Evolutionary conservation across 2,888 invertebrate species (phyloP).

Genomic region (Pyrrhosoma nymphula): DNA sequence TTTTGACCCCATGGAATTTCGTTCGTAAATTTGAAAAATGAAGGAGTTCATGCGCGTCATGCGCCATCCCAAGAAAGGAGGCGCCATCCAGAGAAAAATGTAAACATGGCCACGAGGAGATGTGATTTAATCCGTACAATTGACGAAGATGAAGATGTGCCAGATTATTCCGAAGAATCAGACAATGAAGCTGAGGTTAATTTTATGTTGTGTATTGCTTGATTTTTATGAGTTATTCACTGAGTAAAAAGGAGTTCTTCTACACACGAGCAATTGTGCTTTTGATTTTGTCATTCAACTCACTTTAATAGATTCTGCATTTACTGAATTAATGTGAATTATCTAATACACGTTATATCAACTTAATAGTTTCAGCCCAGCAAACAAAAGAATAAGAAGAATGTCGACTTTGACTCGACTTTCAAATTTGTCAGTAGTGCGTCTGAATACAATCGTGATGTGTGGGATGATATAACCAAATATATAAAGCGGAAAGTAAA

Average conservation of each 20-base stretch:
- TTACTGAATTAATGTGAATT: too few relatives aligned
- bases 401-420: slow-evolving; percentile 88
- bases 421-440: slow-evolving; percentile 90
- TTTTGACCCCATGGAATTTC: neutral
- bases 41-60: neutral
- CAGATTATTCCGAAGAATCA: slow-evolving; percentile 87
- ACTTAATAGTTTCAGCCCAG: slow-evolving; percentile 88
- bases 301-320: too few relatives aligned
- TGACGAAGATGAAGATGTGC: slow-evolving; percentile 89
- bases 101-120: slow-evolving; percentile 50
- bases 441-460: slow-evolving; percentile 89
- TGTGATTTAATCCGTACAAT: slow-evolving; percentile 89
- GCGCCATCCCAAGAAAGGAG: too few relatives aligned
- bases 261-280: neutral
- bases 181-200: slow-evolving; percentile 89
- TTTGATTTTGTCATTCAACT: too few relatives aligned
- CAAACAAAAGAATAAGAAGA: slow-evolving; percentile 85
- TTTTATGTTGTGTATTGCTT: slow-evolving; percentile 27
- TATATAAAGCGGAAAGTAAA: slow-evolving; percentile 90
- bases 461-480: slow-evolving; percentile 89
- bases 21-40: neutral
- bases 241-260: neutral
- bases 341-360: too few relatives aligned
- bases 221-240: neutral
- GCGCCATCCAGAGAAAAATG: too few relatives aligned